Base-by-base conservation (phyloP, 1,140 invertebrate genomes). In the Brachionus koreanus region DNA sequence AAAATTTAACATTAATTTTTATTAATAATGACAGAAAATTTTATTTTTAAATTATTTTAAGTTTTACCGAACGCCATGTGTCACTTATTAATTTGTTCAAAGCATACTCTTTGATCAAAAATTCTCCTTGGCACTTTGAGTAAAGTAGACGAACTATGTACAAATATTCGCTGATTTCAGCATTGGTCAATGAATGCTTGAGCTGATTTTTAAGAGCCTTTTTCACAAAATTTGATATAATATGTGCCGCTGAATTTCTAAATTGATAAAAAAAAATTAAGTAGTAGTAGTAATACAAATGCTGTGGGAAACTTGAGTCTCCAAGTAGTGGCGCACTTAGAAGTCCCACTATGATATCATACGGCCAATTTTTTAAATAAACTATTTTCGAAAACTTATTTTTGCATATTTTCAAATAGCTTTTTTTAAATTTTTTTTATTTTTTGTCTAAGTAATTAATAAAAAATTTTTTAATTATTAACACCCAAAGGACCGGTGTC, bases 161-260 rank as follows among this genome's bases (percentile, higher is more conserved):
- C 6, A 82, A 16, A 37, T 52, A 82, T 69, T 82, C 79, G 33
- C 46, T 12, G n/a, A 82, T 69, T 33, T 46, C 57, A 42, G 33
- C 13, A 23, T 25, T 82, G 12, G 57, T 43, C 13, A 39, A 4
- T 5, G 39, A n/a, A 7, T 67, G 23, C 5, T 42, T 67, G 5
- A 69, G 29, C 19, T 43, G 76, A 61, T 79, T 65, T 10, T 39
- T 39, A 3, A 79, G 39, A 37, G 46, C 46, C 29, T 79, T 79
- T 29, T 42, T 49, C 3, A 79, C 76, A 65, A 79, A 79, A 23
- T 33, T 29, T 13, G 76, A 49, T 6, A 79, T 61, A 16, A 61
- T 23, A 57, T 52, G 79, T 35, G 16, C 79, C 9, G 57, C 39
- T 69, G 57, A 23, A 42, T 82, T 49, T 69, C 35, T 79, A 13